These are phyloP conservation scores for Carcharodon carcharias DNA, from an alignment of 2,797 vertebrate species.

Conservation along the genomic window DNA sequence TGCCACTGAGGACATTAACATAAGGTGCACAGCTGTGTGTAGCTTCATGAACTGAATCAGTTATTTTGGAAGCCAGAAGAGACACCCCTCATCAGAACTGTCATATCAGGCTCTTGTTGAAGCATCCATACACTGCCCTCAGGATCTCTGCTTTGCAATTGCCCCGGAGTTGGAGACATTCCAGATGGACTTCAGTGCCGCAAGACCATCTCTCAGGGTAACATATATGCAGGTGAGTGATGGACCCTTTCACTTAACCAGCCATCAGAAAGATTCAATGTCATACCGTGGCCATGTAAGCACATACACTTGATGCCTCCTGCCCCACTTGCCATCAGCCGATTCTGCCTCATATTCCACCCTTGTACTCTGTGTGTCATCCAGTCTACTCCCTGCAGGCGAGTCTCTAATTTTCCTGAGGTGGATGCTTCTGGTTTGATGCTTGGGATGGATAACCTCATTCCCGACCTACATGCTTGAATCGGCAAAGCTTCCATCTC, in stretches of 20 bases:
- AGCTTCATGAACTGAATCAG: background rate
- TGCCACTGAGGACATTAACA: background rate
- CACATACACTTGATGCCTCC: no score
- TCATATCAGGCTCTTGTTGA: background rate
- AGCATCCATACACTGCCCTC: background rate
- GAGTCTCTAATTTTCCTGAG: background rate
- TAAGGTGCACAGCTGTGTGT: background rate
- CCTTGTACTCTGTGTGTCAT: background rate
- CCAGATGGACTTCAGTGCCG: background rate
- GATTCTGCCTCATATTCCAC: background rate
- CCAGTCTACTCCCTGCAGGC: background rate
- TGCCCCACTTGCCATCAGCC: no score
- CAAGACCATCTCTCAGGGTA: background rate
- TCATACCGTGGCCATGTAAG: background rate
- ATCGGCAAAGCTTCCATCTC: background rate
- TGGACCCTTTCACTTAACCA: background rate
- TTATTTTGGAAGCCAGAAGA: background rate
- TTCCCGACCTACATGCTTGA: background rate
- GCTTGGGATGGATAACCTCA: background rate
- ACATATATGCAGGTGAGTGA: background rate
- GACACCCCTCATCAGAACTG: background rate
- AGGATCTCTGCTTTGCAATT: background rate
- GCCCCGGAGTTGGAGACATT: background rate
- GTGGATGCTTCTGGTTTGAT: background rate
- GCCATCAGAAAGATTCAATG: background rate